phyloP scores from a whole-genome alignment of 30 jellyfish, hydroid and myxozoan genomes.

The Thelohanellus kitauei region DNA sequence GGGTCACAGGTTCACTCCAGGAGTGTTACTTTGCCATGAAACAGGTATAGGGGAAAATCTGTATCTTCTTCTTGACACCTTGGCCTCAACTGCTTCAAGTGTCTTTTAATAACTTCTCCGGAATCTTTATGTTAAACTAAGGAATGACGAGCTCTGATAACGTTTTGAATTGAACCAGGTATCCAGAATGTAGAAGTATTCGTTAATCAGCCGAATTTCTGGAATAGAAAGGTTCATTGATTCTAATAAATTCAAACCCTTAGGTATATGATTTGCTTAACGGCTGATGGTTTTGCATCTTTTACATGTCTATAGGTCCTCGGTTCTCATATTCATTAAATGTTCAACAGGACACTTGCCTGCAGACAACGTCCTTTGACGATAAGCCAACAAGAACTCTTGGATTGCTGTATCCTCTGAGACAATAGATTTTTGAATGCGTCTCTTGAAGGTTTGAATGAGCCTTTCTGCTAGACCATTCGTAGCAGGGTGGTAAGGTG shows the following conservation, averaged over 20 bases:
- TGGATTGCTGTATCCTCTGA: constrained; percentile 2
- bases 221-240: too few species aligned
- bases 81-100: constrained; percentile 11
- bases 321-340: constrained; percentile 1
- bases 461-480: too few species aligned
- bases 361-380: constrained; percentile 1
- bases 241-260: too few species aligned
- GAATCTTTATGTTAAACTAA: too few species aligned
- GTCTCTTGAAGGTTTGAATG: constrained; percentile 1
- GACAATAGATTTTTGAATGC: constrained; percentile 1
- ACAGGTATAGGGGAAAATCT: too few species aligned
- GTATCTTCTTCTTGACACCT: constrained; percentile 5
- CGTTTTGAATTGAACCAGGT: constrained; percentile 2
- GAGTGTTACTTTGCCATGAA: too few species aligned
- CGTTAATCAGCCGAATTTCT: too few species aligned
- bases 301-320: neutral
- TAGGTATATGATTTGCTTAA: too few species aligned
- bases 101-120: too few species aligned
- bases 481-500: constrained; percentile 12
- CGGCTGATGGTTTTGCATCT: too few species aligned
- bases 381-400: constrained; percentile 3
- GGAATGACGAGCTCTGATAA: constrained; percentile 1
- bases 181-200: constrained; percentile 3
- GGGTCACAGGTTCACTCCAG: too few species aligned
- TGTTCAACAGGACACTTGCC: constrained; percentile 7